phyloP scores from a whole-genome alignment of 2,888 invertebrate genomes.

The Drepanosiphum platanoidis region DNA sequence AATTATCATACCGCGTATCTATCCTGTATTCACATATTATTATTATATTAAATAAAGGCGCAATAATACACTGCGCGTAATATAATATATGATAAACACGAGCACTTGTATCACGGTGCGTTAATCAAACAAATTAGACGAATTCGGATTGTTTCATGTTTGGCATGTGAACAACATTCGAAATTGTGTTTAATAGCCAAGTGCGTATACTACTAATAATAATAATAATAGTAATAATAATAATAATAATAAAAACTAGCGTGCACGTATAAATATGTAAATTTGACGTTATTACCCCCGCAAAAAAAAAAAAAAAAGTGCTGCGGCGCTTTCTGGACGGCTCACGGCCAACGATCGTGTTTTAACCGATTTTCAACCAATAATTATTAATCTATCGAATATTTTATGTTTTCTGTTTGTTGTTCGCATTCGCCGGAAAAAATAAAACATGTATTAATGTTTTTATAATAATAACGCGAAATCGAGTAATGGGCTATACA shows the following conservation, averaged over 20 bases:
- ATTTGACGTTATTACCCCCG: conserved; percentile 33
- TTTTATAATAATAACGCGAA: neutral
- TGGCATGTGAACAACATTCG: conserved; percentile 11
- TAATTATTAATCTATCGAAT: conserved; percentile 1
- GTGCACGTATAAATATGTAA: conserved; percentile 30
- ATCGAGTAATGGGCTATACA: neutral
- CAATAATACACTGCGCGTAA: too few species aligned
- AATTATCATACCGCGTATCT: neutral
- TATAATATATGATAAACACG: too few species aligned
- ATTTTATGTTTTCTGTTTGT: neutral
- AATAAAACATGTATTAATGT: neutral
- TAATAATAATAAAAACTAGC: conserved; percentile 13
- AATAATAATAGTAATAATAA: neutral
- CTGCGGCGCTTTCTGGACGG: neutral
- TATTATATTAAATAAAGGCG: too few species aligned
- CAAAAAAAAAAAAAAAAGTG: conserved; percentile 32
- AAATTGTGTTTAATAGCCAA: conserved; percentile 23
- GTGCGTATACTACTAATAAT: neutral
- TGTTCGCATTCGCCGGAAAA: neutral
- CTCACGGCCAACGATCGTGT: conserved; percentile 27
- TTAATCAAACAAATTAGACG: conserved; percentile 26
- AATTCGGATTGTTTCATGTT: neutral
- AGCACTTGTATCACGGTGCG: neutral
- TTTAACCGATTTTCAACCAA: conserved; percentile 32
- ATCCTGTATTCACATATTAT: neutral